phyloP scores from a whole-genome alignment of 1,140 invertebrate genomes.

The Melanaphis sacchari region DNA sequence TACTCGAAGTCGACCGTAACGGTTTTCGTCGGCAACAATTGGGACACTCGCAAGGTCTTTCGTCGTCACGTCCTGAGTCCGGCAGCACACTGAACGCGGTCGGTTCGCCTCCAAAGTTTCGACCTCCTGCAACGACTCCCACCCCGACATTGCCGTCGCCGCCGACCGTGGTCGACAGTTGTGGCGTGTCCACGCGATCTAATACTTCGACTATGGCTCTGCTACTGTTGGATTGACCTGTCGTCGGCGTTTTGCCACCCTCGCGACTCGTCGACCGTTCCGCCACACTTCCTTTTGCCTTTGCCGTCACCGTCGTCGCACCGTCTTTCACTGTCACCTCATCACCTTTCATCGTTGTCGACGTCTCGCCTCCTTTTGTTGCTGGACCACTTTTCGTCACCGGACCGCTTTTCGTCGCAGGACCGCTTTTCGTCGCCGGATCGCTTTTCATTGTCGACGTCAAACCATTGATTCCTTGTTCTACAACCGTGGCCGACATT shows the following conservation, averaged over 20 bases:
- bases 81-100: slow-evolving; percentile 32
- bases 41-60: not conserved
- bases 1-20: not conserved
- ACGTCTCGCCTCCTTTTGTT: not conserved
- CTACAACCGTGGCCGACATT: not conserved
- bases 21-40: not conserved
- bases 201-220: slow-evolving; percentile 47
- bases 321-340: not conserved
- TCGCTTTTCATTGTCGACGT: no score
- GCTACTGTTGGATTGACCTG: not conserved
- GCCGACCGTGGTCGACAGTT: not conserved
- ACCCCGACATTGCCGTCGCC: not conserved
- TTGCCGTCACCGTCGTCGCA: not conserved
- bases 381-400: not conserved
- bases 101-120: not conserved
- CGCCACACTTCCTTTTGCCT: not conserved
- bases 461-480: not conserved
- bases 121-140: not conserved
- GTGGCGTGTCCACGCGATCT: slow-evolving; percentile 44
- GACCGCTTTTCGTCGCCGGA: not conserved
- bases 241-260: no score
- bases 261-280: not conserved
- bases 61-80: not conserved
- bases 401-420: not conserved
- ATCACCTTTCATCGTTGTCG: not conserved